Conservation (phyloP, 2,888 invertebrate genomes). For the Agonopterix heracliana region DNA sequence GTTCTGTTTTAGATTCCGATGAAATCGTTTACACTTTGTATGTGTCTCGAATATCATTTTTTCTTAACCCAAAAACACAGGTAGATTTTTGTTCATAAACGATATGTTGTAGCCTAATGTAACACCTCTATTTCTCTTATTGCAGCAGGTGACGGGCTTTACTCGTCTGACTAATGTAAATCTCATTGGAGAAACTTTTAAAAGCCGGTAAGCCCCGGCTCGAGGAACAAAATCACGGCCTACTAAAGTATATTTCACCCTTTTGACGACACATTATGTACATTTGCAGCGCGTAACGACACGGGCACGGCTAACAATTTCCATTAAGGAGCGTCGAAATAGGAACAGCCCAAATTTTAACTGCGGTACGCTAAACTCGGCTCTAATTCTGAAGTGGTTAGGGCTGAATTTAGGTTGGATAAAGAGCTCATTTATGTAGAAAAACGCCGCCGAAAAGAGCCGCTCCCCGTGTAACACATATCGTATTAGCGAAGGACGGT, state of each 20-base stretch:
- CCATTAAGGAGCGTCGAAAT: slow-evolving; percentile 56
- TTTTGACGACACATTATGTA: slow-evolving; percentile 75
- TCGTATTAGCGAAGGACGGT: slow-evolving; percentile 73
- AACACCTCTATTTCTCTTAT: too few species aligned
- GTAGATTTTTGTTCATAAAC: too few species aligned
- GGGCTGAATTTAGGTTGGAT: slow-evolving; percentile 20
- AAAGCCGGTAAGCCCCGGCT: slow-evolving; percentile 53
- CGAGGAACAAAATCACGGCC: slow-evolving; percentile 65
- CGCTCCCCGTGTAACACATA: slow-evolving; percentile 69
- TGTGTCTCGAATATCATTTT: too few species aligned
- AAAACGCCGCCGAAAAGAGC: slow-evolving; percentile 28
- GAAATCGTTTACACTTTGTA: too few species aligned
- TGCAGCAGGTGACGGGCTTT: too few species aligned
- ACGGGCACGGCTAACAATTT: slow-evolving; percentile 73
- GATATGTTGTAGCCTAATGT: too few species aligned
- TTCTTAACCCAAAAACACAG: too few species aligned
- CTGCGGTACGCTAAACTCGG: slow-evolving; percentile 29
- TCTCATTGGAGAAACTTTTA: slow-evolving; percentile 58
- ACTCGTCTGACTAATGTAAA: slow-evolving; percentile 40
- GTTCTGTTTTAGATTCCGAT: too few species aligned
- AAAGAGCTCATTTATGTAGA: slow-evolving; percentile 32
- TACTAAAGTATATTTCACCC: slow-evolving; percentile 73
- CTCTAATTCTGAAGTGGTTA: slow-evolving; percentile 28
- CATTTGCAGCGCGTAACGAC: slow-evolving; percentile 73
- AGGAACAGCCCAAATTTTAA: slow-evolving; percentile 51